Percentiles rank a stretch among this genome's conserved stretches.
Evolutionary conservation across 2,113 vertebrate genomes (phyloP).

Genomic region (Charina bottae): DNA sequence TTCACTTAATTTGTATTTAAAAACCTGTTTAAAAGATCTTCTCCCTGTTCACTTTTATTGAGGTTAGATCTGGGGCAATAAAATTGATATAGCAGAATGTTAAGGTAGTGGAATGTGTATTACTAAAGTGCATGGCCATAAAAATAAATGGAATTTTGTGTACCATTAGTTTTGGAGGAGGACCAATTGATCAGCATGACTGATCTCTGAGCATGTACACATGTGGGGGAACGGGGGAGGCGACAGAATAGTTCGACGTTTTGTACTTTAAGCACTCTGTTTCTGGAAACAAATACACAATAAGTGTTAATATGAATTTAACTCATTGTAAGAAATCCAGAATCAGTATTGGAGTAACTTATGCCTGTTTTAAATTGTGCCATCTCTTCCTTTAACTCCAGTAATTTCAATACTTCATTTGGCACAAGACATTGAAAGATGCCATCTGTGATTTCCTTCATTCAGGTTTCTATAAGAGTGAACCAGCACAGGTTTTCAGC

Average conservation of each 20-base stretch:
- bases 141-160: not conserved
- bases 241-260: not conserved
- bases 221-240: not conserved
- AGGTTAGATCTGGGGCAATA: not conserved
- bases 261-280: not conserved
- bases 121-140: not conserved
- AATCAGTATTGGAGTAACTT: not conserved
- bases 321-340: not conserved
- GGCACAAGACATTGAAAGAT: slow-evolving; percentile 5
- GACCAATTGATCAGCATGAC: not conserved
- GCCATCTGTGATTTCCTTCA: slow-evolving; percentile 6
- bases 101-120: not conserved
- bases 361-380: not conserved
- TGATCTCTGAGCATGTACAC: not conserved
- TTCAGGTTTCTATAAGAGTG: slow-evolving; percentile 1
- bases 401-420: not conserved
- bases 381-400: not conserved
- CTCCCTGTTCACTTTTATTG: not conserved
- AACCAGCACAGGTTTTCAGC: not conserved
- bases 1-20: not conserved
- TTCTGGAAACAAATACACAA: not conserved
- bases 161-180: not conserved
- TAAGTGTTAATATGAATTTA: not conserved
- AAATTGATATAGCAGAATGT: not conserved
- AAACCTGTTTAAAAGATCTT: not conserved